Evolutionary conservation across 1,140 invertebrate genomes (phyloP).

Genomic region (Drosophila equinoxialis): DNA sequence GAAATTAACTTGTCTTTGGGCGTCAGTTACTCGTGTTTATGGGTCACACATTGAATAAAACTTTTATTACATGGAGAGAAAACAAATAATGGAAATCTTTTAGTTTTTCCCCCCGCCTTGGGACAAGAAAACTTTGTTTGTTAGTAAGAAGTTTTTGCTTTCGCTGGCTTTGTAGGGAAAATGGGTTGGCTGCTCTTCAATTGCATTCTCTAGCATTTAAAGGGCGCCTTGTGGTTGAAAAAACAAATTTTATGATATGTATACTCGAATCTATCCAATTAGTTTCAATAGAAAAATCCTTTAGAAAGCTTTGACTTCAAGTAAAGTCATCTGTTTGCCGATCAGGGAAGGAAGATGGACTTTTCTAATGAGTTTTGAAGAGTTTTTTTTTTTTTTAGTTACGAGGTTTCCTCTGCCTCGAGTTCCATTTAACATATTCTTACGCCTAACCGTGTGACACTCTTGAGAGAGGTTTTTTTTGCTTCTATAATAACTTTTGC

Average conservation of each 20-base stretch:
- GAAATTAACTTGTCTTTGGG: background rate
- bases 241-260: no score
- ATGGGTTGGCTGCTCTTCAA: background rate
- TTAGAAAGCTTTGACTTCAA: background rate
- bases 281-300: no score
- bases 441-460: background rate
- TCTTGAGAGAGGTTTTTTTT: background rate
- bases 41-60: conserved; percentile 54
- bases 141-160: conserved; percentile 1
- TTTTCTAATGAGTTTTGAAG: conserved; percentile 3
- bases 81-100: conserved; percentile 23
- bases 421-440: background rate
- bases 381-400: background rate
- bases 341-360: background rate
- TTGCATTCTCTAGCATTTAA: background rate
- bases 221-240: no score
- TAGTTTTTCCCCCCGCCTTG: conserved; percentile 17
- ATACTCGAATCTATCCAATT: no score
- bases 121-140: conserved; percentile 15
- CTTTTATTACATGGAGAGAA: conserved; percentile 30
- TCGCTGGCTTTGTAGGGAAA: background rate
- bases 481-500: conserved; percentile 38
- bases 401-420: background rate
- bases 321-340: background rate
- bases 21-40: conserved; percentile 37